These are phyloP conservation scores for Columba livia DNA, from an alignment of 2,113 vertebrate genomes.

Conservation along the genomic window DNA sequence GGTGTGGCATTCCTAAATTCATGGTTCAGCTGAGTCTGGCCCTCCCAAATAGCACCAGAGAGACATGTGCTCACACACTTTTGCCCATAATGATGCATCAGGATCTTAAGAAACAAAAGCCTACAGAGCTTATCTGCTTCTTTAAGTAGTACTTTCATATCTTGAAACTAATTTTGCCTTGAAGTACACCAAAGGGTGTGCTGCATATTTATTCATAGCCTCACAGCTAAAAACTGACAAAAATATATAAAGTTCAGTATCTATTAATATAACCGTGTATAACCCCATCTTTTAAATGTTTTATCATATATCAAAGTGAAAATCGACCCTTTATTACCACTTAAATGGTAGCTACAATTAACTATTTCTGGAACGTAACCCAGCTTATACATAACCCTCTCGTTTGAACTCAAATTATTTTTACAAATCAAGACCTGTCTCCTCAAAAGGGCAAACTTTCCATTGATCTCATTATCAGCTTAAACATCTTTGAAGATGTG, in stretches of 20 bases:
- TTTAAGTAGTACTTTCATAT: background rate
- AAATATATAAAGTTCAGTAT: background rate
- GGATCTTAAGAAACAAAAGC: background rate
- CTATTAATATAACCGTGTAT: background rate
- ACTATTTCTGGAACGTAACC: background rate
- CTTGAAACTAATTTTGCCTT: background rate
- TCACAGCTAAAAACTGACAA: background rate
- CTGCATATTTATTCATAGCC: background rate
- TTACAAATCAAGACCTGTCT: background rate
- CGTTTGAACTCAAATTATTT: background rate
- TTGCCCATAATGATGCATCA: background rate
- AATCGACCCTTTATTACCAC: background rate
- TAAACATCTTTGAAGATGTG: background rate
- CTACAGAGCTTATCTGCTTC: background rate
- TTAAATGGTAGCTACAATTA: background rate
- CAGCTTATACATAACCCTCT: background rate
- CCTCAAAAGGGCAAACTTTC: background rate
- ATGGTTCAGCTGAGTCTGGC: background rate
- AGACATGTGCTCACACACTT: accelerated
- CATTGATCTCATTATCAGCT: background rate
- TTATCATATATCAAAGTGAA: background rate
- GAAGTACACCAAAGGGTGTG: background rate
- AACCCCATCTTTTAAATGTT: background rate
- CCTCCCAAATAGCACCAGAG: background rate
- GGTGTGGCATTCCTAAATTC: background rate